phyloP scores from a whole-genome alignment of 2,888 invertebrate genomes.

The Protonemura montana region DNA sequence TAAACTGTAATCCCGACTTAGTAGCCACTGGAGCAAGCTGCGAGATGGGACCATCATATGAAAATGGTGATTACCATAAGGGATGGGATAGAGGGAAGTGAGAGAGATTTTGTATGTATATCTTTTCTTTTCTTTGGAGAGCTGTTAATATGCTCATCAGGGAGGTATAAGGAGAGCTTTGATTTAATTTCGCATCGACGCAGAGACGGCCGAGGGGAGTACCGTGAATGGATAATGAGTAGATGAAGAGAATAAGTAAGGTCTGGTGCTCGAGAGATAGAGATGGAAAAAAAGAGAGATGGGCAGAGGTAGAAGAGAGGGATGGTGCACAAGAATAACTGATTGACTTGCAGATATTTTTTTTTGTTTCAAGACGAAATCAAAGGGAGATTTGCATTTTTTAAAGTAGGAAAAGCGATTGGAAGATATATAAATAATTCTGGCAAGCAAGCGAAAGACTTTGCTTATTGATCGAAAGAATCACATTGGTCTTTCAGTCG shows the following conservation, averaged over 20 bases:
- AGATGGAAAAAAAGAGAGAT: constrained; percentile 40
- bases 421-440: constrained; percentile 31
- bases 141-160: constrained; percentile 41
- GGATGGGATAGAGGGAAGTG: constrained; percentile 12
- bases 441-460: constrained; percentile 17
- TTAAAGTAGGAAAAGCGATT: constrained; percentile 34
- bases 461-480: constrained; percentile 36
- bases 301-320: constrained; percentile 9
- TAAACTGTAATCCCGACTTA: constrained; percentile 27
- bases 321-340: constrained; percentile 12
- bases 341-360: constrained; percentile 39
- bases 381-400: constrained; percentile 41
- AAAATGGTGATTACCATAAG: constrained; percentile 46
- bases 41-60: neutral
- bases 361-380: constrained; percentile 40
- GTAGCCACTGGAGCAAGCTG: constrained; percentile 42
- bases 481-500: neutral
- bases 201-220: constrained; percentile 15
- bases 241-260: constrained; percentile 38
- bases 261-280: neutral
- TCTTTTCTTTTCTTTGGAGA: constrained; percentile 29
- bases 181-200: constrained; percentile 39
- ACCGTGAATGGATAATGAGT: constrained; percentile 38
- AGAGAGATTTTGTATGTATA: constrained; percentile 29
- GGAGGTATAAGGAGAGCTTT: constrained; percentile 35